These are phyloP conservation scores for Okamejei kenojei DNA, from an alignment of 2,797 vertebrate species.

Conservation along the genomic window DNA sequence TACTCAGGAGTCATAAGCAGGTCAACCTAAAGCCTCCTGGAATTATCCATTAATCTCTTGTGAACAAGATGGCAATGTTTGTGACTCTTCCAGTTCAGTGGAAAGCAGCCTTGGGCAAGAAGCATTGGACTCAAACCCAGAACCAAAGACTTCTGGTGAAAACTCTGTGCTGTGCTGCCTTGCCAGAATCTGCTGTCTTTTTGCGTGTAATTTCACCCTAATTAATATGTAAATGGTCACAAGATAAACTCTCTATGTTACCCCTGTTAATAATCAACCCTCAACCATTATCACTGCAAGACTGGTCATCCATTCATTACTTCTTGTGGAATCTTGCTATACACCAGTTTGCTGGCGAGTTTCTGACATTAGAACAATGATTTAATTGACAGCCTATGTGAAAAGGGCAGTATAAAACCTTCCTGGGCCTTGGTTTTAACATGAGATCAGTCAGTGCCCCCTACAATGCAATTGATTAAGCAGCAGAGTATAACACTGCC, in stretches of 20 bases:
- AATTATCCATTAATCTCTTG: background rate
- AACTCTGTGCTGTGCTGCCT: background rate
- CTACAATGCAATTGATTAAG: background rate
- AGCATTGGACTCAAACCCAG: no score
- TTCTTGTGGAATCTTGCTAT: background rate
- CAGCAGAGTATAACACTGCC: background rate
- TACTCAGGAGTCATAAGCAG: background rate
- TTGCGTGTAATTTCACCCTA: background rate
- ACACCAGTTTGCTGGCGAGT: background rate
- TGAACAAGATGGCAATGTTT: background rate
- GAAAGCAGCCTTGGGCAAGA: no score
- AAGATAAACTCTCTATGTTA: background rate
- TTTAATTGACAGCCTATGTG: background rate
- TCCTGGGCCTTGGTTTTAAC: no score
- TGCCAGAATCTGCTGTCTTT: background rate
- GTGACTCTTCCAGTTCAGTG: no score
- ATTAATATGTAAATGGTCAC: background rate
- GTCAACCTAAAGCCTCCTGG: background rate
- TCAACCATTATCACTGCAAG: background rate
- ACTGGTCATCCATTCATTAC: background rate
- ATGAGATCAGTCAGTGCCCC: no score
- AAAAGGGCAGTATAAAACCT: no score
- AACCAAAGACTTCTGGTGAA: no score
- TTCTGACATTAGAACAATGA: background rate
- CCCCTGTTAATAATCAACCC: background rate